Base-by-base conservation (phyloP, 2,113 vertebrate species). In the Notothenia rossii region DNA sequence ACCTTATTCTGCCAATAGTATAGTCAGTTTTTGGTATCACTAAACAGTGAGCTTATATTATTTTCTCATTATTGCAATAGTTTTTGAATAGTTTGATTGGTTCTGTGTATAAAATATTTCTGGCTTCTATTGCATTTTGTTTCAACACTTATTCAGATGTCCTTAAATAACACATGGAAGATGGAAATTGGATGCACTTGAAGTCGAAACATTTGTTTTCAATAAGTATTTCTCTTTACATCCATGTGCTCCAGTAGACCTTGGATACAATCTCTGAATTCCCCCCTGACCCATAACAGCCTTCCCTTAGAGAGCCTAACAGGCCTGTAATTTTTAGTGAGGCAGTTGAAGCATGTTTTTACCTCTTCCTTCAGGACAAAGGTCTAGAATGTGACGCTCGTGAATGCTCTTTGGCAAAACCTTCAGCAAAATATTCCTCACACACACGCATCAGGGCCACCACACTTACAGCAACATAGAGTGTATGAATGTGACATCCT, bases 401-500 rank as follows among this genome's bases (percentile, higher is more conserved):
- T 48, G 11, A 20, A 65, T 20, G 11, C 17, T 54, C 22, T 18
- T 36, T 33, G 10, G 12, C 14, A 5, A 40, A 46, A 55, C 18
- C 6, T 72, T 72, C 58, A 74, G 50, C 22, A 46, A 49, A 46
- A 49, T 75, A 46, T 46, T 33, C 5, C 36, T 12, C 11, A 51
- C 46, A 62, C 29, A 72, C 2, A 11, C 5, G 14, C 49, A 49
- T 22, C 43, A 29, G 5, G 12, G 7, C 20, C 2, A 5, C 18
- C 14, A 15, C 25, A 55, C 43, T 56, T 15, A 7, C 25, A 25
- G 10, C 13, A 1, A 29, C 29, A 55, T 45, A 14, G 36, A 11
- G 15, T 45, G 20, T 53, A n/a, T 12, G 3, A 54, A 54, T 18
- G n/a, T 50, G 59, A 75, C n/a, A 53, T 29, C 54, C 14, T 4